Evolutionary conservation across 2,113 vertebrate genomes (phyloP).

Genomic region (Sinocyclocheilus maitianheensis): DNA sequence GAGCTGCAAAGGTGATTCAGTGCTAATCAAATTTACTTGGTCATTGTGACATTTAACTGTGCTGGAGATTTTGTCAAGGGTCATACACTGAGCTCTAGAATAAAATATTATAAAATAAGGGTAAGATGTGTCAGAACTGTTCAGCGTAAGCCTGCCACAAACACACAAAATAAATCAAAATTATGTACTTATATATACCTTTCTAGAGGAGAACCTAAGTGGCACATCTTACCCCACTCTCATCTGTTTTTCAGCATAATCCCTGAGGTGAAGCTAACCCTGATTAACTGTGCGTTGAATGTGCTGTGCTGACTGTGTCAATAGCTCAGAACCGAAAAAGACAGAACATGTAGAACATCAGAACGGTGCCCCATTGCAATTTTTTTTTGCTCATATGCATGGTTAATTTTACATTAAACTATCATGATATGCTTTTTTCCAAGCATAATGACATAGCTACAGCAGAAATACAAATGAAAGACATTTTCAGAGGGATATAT

Average conservation of each 20-base stretch:
- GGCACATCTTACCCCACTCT: not conserved
- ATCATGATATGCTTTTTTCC: not conserved
- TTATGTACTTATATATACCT: too few species aligned
- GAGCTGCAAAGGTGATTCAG: not conserved
- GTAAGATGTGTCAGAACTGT: not conserved
- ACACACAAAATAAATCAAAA: too few species aligned
- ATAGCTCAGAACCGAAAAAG: not conserved
- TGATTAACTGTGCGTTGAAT: slow-evolving; percentile 7
- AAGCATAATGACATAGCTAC: not conserved
- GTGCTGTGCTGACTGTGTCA: not conserved
- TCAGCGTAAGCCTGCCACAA: too few species aligned
- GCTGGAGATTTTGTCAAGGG: not conserved
- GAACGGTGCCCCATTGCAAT: not conserved
- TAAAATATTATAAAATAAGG: not conserved
- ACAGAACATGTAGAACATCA: not conserved
- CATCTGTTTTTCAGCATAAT: not conserved
- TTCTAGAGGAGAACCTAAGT: not conserved
- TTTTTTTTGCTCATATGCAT: not conserved
- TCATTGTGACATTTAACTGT: not conserved
- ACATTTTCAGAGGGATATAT: not conserved
- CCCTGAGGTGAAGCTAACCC: not conserved
- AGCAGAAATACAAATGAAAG: not conserved
- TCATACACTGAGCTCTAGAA: not conserved
- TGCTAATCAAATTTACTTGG: not conserved
- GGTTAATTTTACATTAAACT: slow-evolving; percentile 5